Base-by-base conservation (phyloP, 2,113 vertebrate species). In the Athene cunicularia region DNA sequence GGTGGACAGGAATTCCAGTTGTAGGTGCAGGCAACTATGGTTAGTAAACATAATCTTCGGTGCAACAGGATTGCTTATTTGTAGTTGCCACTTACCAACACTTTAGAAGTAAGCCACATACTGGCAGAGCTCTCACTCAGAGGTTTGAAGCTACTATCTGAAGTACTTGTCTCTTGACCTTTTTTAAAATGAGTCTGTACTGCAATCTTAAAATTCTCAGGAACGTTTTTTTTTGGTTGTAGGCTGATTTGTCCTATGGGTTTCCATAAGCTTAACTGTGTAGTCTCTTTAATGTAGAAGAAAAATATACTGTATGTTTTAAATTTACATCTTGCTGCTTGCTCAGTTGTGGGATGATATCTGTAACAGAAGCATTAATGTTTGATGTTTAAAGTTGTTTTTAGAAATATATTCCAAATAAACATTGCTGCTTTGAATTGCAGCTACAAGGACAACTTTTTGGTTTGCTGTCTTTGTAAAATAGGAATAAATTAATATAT, bases 361-460 rank as follows among this genome's bases (percentile, higher is more conserved):
- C 91, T 97, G 70, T 95, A 89, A 95, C 33, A 71, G 84, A 93
- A 89, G 62, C 45, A 80, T 68, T 85, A 66, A 80, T 95, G 64
- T 94, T 82, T 81, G 87, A 60, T 94, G 87, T 93, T 94, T 64
- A 39, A 91, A 91, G 68, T 77, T 93, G 86, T 35, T 96, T 96
- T 91, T 88, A 95, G 86, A 95, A 92, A 96, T 70, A 86, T 35
- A 92, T 90, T 91, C 59, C 74, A 92, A 95, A 97, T 96, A 97
- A 97, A 96, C 50, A 72, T 77, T 43, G 92, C 90, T 96, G 92
- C 90, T 86, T 88, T 62, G 37, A 92, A 75, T 26, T 90, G 93
- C 95, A 90, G 90, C 92, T 92, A 66, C 37, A 83, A 71, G 86
- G 82, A 71, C 52, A 76, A 95, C 26, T 86, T 93, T 49, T 70